A percentile compares a stretch with the other conserved stretches of the same genome.
Conservation (phyloP, 2,888 invertebrate species). For the Camptogramma bilineatum region DNA sequence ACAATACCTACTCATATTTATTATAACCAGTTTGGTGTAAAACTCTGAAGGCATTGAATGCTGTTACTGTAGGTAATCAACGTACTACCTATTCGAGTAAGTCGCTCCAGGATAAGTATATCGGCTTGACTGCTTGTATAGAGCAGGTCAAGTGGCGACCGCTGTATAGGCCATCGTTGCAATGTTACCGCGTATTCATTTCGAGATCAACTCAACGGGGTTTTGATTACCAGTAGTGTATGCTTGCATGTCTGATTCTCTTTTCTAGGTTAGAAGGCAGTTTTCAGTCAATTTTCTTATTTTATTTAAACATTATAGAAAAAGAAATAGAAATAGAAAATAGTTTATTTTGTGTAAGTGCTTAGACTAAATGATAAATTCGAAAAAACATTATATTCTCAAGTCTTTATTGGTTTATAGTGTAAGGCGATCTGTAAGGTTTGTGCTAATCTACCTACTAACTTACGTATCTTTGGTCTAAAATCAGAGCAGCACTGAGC, state of each 20-base stretch:
- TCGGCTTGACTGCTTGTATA: conserved; percentile 37
- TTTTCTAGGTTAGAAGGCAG: conserved; percentile 8
- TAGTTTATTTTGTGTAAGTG: no score
- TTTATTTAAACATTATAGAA: neutral
- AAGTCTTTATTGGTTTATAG: no score
- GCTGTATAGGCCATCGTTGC: conserved; percentile 47
- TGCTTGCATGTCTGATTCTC: conserved; percentile 5
- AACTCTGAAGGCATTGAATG: neutral
- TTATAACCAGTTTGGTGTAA: neutral
- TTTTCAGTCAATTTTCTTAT: neutral
- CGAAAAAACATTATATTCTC: no score
- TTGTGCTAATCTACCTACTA: no score
- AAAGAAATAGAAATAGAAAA: no score
- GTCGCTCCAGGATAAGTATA: conserved; percentile 22
- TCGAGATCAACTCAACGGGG: conserved; percentile 48
- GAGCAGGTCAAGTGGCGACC: conserved; percentile 51
- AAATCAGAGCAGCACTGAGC: no score
- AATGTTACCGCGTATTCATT: conserved; percentile 52
- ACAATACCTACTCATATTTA: neutral
- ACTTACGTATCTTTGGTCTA: no score
- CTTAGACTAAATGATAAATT: no score
- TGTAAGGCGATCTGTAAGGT: no score
- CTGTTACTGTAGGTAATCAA: conserved; percentile 6
- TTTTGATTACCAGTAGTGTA: conserved; percentile 43
- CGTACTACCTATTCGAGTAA: conserved; percentile 19